Conservation (phyloP, 1,140 invertebrate genomes). For the Zaprionus lachaisei region DNA sequence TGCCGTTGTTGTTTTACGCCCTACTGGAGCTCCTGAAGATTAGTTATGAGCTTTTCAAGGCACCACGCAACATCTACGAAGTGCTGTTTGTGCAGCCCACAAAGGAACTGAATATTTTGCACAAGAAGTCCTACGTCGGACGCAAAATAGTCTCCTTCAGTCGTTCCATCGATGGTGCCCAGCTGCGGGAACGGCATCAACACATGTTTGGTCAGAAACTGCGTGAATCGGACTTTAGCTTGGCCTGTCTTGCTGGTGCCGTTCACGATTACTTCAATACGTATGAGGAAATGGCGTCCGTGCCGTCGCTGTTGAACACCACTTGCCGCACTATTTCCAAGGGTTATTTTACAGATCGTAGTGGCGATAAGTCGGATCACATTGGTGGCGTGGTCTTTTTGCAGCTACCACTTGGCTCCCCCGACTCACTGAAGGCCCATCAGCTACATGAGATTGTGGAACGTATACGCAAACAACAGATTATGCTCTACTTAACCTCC, state of each 20-base stretch:
- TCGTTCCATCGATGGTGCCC: slow-evolving; percentile 86
- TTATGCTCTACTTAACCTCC: slow-evolving; percentile 89
- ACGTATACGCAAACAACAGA: slow-evolving; percentile 87
- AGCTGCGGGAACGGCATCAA: slow-evolving; percentile 67
- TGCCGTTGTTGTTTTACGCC: slow-evolving; percentile 86
- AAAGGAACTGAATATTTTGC: slow-evolving; percentile 86
- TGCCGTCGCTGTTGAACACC: slow-evolving; percentile 84
- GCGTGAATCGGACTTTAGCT: slow-evolving; percentile 88
- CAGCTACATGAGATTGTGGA: slow-evolving; percentile 87
- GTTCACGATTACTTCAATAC: slow-evolving; percentile 74
- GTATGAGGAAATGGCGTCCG: slow-evolving; percentile 38
- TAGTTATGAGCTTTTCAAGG: slow-evolving; percentile 85
- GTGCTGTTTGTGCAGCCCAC: slow-evolving; percentile 86
- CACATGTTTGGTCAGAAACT: slow-evolving; percentile 87
- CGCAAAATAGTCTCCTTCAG: slow-evolving; percentile 92
- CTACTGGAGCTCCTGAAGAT: slow-evolving; percentile 86
- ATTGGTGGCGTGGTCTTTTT: slow-evolving; percentile 85
- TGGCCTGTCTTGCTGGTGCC: slow-evolving; percentile 85
- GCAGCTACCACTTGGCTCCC: slow-evolving; percentile 84
- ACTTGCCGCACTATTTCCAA: slow-evolving; percentile 85
- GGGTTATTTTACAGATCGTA: slow-evolving; percentile 74
- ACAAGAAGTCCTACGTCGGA: slow-evolving; percentile 90
- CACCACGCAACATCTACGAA: slow-evolving; percentile 87
- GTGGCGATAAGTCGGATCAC: slow-evolving; percentile 64
- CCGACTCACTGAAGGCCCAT: slow-evolving; percentile 68